Evolutionary conservation across 2,113 vertebrate genomes (phyloP), one percentile per base, ranked within the genome.

Genomic region (Spilogale gracilis): DNA sequence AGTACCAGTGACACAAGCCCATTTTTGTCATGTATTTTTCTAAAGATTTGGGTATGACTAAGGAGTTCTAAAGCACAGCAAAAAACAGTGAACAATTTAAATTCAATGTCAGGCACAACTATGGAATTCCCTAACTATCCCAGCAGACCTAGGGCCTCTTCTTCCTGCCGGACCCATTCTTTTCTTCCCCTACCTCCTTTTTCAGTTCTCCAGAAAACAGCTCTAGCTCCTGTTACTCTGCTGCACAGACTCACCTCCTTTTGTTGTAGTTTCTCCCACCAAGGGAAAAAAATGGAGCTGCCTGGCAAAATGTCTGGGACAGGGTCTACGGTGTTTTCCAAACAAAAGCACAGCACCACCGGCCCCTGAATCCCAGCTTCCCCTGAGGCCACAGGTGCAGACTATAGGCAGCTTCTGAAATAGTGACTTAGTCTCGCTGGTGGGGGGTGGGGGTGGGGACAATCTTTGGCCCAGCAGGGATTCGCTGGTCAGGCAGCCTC

Each of bases 291-390:
- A 69, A 92, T 2, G 11, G 4, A 3, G 32, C 2, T 16, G 13
- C 13, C n/a, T 71, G 52, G 73, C 54, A 94, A 80, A 88, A 80
- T 48, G 30, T 1, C 56, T 21, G 6, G 11, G 50, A 30, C 9
- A 6, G 20, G 73, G 27, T 32, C 96, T 97, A 30, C 9, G 8
- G 20, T 78, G 27, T 32, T 97, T 97, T 92, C 45, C 58, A 86
- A 96, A 95, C 82, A 96, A 96, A 97, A 94, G 38, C 38, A 38
- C 38, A 38, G 38, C 38, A 38, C 38, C 38, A 38, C 38, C 38
- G 38, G 38, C 38, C 38, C 38, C 38, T 38, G 38, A 90, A 89
- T 52, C 13, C 18, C 3, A 18, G 48, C 38, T 50, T 80, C 21
- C 63, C 88, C 38, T 32, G 25, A 92, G 81, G 73, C 85, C 76